phyloP scores from a whole-genome alignment of 2,888 invertebrate species.

The Heliothis peltigera region DNA sequence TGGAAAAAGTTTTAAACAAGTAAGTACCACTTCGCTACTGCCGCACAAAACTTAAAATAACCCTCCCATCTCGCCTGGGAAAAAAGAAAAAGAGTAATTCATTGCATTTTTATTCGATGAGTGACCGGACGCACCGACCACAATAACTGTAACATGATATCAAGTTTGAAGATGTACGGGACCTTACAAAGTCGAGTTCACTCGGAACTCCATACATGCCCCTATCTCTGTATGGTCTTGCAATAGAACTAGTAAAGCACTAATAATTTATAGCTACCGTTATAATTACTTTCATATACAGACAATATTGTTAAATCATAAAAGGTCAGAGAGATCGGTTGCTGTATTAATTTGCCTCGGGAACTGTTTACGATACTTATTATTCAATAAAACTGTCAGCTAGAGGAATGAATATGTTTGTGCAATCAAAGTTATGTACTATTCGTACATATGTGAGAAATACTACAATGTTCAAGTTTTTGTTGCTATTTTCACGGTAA shows the following conservation, averaged over 20 bases:
- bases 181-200: slow-evolving; percentile 37
- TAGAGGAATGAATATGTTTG: slow-evolving; percentile 63
- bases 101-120: slow-evolving; percentile 49
- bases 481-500: slow-evolving; percentile 36
- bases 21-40: background rate
- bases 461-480: slow-evolving; percentile 5
- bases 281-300: slow-evolving; percentile 79
- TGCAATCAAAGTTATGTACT: slow-evolving; percentile 19
- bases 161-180: slow-evolving; percentile 54
- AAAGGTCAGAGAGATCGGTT: slow-evolving; percentile 73
- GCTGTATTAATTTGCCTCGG: slow-evolving; percentile 71
- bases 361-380: slow-evolving; percentile 77
- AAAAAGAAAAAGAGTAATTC: slow-evolving; percentile 34
- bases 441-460: background rate
- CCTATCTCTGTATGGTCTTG: slow-evolving; percentile 53
- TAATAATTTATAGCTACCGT: slow-evolving; percentile 72
- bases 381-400: slow-evolving; percentile 81
- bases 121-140: slow-evolving; percentile 45
- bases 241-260: slow-evolving; percentile 60
- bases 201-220: slow-evolving; percentile 52
- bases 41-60: slow-evolving; percentile 27
- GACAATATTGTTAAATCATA: slow-evolving; percentile 79
- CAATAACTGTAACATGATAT: slow-evolving; percentile 59
- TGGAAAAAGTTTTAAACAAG: slow-evolving; percentile 14
- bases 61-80: slow-evolving; percentile 17